Evolutionary conservation across 2,113 vertebrate species (phyloP), one percentile per base, ranked within the genome.

Genomic region (Vanacampus margaritifer): DNA sequence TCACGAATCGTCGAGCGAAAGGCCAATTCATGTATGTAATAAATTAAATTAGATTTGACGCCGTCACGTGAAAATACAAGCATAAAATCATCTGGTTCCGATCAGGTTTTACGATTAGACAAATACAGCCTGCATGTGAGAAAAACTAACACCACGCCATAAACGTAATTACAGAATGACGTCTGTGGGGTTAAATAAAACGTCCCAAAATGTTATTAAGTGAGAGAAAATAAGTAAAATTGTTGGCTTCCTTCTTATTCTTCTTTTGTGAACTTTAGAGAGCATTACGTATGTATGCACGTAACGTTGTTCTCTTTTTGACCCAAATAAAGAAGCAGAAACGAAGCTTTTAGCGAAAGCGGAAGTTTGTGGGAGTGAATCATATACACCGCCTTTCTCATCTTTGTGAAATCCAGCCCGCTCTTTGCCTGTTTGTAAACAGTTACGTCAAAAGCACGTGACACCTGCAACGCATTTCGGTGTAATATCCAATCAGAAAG

Each of bases 371-470:
- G 1, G 2, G 0, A 28, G 37, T 5, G 53, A 51, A 24, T 4
- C 6, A 73, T 63, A 68, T 13, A 12, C 12, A 3, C n/a, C 7
- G 17, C 3, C 21, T 5, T 14, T n/a, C 13, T 48, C 63, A 35
- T 48, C 2, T 3, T 43, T 43, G 59, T 43, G 12, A 43, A 39
- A 51, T 37, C 3, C 3, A 48, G 63, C 36, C 9, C 59, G 58
- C 56, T 39, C 62, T 76, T 65, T 26, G 69, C 79, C 81, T 86
- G 89, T 91, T 91, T 91, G 90, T 92, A 91, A 93, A 92, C 90
- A 88, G 17, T 26, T 87, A 89, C 90, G 92, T 93, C 91, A 87
- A 68, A 68, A 84, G 69, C 92, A 91, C 77, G 90, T 93, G 90
- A 91, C 73, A 21, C 8, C 2, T 11, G 23, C 75, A 83, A 88